Conservation (phyloP, 1,140 invertebrate genomes). For the Drosophila pruinosa region DNA sequence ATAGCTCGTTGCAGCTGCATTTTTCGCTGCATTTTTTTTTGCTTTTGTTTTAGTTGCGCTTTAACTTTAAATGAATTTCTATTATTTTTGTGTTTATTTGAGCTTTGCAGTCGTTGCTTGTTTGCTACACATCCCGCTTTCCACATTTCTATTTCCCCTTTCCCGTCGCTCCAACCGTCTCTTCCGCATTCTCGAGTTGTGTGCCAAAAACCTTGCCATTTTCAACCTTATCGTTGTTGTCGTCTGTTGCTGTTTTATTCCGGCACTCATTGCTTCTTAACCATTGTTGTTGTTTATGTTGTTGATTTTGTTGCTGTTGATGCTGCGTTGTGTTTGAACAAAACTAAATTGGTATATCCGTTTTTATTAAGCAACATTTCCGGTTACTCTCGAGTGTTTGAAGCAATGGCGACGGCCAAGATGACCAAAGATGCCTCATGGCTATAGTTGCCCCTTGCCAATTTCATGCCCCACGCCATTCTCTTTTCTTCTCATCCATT, state of each 20-base stretch:
- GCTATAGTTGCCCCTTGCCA: conserved; percentile 8
- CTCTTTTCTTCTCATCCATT: neutral
- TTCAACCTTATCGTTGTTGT: conserved; percentile 29
- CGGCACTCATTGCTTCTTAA: conserved; percentile 63
- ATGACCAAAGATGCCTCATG: conserved; percentile 19
- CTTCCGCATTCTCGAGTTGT: conserved; percentile 6
- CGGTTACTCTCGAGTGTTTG: conserved; percentile 72
- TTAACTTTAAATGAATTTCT: conserved; percentile 82
- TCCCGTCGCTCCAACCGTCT: conserved; percentile 10
- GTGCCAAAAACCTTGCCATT: conserved; percentile 1
- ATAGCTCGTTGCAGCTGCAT: neutral
- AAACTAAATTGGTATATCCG: conserved; percentile 81
- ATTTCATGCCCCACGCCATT: neutral
- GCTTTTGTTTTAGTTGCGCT: conserved; percentile 58
- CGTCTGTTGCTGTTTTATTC: conserved; percentile 60
- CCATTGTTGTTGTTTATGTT: conserved; percentile 33
- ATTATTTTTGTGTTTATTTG: conserved; percentile 81
- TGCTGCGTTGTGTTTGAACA: conserved; percentile 56
- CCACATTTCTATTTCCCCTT: neutral
- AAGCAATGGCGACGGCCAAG: conserved; percentile 44
- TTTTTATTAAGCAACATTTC: conserved; percentile 82
- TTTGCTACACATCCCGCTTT: neutral
- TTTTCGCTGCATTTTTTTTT: conserved; percentile 11
- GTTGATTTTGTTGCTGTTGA: conserved; percentile 37
- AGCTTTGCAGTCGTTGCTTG: conserved; percentile 58